Conservation (phyloP, 2,797 vertebrate genomes). For the Poliocrania exsul region DNA sequence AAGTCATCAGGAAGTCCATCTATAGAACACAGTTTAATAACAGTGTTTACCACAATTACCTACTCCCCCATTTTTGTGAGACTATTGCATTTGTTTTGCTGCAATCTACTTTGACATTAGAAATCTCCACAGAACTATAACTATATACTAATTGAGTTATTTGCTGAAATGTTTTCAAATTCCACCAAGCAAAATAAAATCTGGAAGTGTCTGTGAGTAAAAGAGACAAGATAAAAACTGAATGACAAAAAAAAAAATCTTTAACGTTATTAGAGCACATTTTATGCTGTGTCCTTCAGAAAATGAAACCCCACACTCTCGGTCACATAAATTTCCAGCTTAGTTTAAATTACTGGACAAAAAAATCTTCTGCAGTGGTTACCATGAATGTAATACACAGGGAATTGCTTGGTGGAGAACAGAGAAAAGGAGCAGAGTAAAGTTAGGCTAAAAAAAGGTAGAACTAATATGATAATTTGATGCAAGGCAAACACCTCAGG, state of each 20-base stretch:
- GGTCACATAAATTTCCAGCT: background rate
- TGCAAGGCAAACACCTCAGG: background rate
- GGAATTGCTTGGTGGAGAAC: background rate
- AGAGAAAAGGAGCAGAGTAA: background rate
- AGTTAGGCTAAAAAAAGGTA: background rate
- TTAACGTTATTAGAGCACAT: background rate
- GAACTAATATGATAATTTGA: background rate
- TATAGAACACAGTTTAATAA: conserved; percentile 63
- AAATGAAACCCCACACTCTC: background rate
- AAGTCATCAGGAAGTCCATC: conserved; percentile 90
- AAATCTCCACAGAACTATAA: background rate
- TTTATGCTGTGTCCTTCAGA: background rate
- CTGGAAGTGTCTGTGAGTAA: background rate
- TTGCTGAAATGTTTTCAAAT: background rate
- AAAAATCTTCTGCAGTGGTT: background rate
- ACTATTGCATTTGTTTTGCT: background rate
- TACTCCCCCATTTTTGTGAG: background rate
- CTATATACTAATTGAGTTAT: too few species aligned
- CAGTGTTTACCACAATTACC: background rate
- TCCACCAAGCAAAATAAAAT: background rate
- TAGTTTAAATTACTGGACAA: background rate
- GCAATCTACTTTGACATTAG: background rate
- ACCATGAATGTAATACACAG: background rate
- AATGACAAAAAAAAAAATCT: background rate
- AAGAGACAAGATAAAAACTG: background rate